phyloP scores from a whole-genome alignment of 2,797 vertebrate species.

The Clarias platycephalus region DNA sequence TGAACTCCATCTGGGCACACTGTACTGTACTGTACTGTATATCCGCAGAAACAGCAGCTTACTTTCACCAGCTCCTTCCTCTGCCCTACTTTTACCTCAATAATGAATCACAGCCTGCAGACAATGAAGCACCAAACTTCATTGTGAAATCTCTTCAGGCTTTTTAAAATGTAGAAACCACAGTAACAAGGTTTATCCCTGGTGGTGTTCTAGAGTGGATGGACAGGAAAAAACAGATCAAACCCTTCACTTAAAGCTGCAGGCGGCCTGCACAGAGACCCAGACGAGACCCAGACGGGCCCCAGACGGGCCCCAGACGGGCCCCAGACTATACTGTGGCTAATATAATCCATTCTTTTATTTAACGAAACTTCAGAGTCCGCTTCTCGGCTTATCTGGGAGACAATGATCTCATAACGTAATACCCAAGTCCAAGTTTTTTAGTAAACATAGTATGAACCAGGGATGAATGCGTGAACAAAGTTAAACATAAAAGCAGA shows the following conservation, averaged over 20 bases:
- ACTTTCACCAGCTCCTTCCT: neutral
- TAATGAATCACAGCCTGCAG: constrained; percentile 40
- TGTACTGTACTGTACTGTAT: neutral
- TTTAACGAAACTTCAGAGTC: constrained; percentile 4
- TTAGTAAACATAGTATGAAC: neutral
- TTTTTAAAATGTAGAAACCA: constrained; percentile 12
- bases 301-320: neutral
- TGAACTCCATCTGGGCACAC: constrained; percentile 31
- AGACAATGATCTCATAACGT: constrained; percentile 25
- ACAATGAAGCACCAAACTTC: neutral
- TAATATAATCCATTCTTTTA: neutral
- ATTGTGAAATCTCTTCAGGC: neutral
- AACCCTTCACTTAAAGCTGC: neutral
- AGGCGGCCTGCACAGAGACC: neutral
- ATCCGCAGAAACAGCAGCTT: constrained; percentile 1
- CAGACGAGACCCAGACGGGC: too few relatives aligned
- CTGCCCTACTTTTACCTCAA: constrained; percentile 40
- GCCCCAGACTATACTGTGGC: neutral
- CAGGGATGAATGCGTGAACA: neutral
- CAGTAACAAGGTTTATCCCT: neutral
- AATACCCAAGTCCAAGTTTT: neutral
- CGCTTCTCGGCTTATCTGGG: neutral
- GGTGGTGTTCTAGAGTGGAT: neutral
- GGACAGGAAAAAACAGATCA: neutral
- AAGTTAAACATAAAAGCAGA: neutral